Evolutionary conservation across 2,888 invertebrate species (phyloP).

Genomic region (Drosophila maculinotata): DNA sequence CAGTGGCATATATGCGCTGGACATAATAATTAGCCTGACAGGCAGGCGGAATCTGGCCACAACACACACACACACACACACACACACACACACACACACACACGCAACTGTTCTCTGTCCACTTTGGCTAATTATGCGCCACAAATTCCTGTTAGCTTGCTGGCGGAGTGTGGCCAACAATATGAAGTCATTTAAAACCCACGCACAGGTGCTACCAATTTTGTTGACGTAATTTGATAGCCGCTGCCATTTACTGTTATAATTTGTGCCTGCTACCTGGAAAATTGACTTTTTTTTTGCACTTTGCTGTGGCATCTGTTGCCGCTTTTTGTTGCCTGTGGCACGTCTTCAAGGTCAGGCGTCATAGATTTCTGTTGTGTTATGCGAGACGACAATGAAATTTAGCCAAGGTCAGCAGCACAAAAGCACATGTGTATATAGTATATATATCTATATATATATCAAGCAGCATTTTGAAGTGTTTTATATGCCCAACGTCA

Average conservation of each 20-base stretch:
- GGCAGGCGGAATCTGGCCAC: conserved; percentile 7
- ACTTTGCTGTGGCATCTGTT: conserved; percentile 49
- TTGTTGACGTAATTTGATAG: conserved; percentile 72
- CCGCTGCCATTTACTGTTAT: conserved; percentile 48
- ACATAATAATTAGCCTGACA: conserved; percentile 43
- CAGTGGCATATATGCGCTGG: conserved; percentile 40
- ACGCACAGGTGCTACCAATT: conserved; percentile 62
- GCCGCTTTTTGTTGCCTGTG: conserved; percentile 10
- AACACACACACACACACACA: conserved; percentile 1
- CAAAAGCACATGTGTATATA: background rate
- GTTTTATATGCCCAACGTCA: background rate
- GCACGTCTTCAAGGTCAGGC: conserved; percentile 45
- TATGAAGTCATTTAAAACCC: conserved; percentile 70
- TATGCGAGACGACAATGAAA: conserved; percentile 31
- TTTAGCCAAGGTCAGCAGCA: conserved; percentile 30
- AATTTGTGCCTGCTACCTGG: background rate
- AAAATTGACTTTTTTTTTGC: background rate
- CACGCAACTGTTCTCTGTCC: conserved; percentile 26
- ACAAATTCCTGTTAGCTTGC: conserved; percentile 4
- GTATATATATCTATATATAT: too few species aligned
- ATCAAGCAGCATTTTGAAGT: background rate
- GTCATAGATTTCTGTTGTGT: conserved; percentile 18
- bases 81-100: background rate
- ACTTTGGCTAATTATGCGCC: conserved; percentile 51
- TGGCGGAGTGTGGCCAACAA: conserved; percentile 30